Percentiles rank a stretch among this genome's conserved stretches.
Evolutionary conservation across 2,797 vertebrate species (phyloP).

Genomic region (Xiphophorus birchmanni): DNA sequence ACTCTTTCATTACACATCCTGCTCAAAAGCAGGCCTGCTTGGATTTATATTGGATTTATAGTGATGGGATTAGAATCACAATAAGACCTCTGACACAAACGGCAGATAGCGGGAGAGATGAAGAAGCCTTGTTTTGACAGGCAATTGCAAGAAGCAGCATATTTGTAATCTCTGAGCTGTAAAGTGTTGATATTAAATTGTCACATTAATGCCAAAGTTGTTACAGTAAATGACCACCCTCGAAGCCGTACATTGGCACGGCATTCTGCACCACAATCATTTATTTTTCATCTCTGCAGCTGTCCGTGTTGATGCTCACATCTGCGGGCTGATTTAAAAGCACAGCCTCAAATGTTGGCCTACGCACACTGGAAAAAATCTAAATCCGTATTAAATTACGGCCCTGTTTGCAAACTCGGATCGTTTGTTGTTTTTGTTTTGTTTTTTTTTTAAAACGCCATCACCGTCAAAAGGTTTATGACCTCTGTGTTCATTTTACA

Average conservation of each 20-base stretch:
- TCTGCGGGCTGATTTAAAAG: constrained; percentile 35
- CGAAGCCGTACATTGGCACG: neutral
- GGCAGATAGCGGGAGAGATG: constrained; percentile 26
- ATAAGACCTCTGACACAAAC: constrained; percentile 16
- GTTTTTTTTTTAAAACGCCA: neutral
- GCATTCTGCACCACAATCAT: constrained; percentile 26
- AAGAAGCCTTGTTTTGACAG: constrained; percentile 45
- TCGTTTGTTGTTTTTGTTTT: constrained; percentile 4
- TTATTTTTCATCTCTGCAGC: constrained; percentile 32
- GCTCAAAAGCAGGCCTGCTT: neutral
- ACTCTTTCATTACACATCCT: neutral
- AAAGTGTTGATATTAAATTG: constrained; percentile 45
- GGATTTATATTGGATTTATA: neutral
- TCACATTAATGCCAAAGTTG: constrained; percentile 36
- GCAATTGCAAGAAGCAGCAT: constrained; percentile 28
- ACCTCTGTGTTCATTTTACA: constrained; percentile 31
- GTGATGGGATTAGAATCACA: constrained; percentile 1
- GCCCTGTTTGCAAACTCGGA: constrained; percentile 21
- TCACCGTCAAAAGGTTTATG: constrained; percentile 9
- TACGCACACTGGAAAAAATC: constrained; percentile 9
- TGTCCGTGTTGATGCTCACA: constrained; percentile 8
- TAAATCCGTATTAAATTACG: constrained; percentile 13
- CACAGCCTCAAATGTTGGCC: constrained; percentile 8
- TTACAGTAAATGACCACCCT: constrained; percentile 47
- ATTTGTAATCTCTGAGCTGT: constrained; percentile 44